Conservation (phyloP, 2,797 vertebrate genomes). For the Dermochelys coriacea region DNA sequence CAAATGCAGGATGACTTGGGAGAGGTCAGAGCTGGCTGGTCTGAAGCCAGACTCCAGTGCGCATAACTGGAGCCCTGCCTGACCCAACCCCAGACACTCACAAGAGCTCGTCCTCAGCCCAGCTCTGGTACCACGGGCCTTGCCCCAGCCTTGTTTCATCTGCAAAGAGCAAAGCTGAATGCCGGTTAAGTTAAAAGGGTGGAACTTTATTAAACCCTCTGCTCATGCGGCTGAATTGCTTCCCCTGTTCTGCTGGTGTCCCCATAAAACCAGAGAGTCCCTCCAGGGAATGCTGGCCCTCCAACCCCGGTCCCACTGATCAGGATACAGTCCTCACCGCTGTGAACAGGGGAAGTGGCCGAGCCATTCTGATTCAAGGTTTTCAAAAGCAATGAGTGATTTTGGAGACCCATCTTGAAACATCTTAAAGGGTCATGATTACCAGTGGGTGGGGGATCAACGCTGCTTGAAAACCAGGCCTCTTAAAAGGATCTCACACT, state of each 20-base stretch:
- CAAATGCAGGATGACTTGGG: not conserved
- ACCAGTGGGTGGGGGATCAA: not conserved
- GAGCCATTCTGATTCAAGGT: not conserved
- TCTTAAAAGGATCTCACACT: not conserved
- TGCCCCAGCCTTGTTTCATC: too few relatives aligned
- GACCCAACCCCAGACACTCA: not conserved
- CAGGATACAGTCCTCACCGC: not conserved
- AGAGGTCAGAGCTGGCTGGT: not conserved
- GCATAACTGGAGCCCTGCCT: not conserved
- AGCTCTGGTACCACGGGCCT: fast-evolving
- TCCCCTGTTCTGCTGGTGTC: not conserved
- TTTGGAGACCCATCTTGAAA: not conserved
- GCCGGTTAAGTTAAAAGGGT: not conserved
- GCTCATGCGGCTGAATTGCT: not conserved
- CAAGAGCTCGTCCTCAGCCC: not conserved
- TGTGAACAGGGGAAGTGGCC: not conserved
- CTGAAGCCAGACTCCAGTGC: not conserved
- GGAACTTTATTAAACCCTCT: not conserved
- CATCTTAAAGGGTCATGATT: not conserved
- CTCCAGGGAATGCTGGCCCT: too few relatives aligned
- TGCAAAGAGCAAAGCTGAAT: not conserved
- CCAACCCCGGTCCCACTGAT: not conserved
- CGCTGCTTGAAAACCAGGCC: not conserved
- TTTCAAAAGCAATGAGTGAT: too few relatives aligned
- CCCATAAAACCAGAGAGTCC: not conserved